Base-by-base conservation (phyloP, 1,140 invertebrate genomes). In the Ditylenchus dipsaci region DNA sequence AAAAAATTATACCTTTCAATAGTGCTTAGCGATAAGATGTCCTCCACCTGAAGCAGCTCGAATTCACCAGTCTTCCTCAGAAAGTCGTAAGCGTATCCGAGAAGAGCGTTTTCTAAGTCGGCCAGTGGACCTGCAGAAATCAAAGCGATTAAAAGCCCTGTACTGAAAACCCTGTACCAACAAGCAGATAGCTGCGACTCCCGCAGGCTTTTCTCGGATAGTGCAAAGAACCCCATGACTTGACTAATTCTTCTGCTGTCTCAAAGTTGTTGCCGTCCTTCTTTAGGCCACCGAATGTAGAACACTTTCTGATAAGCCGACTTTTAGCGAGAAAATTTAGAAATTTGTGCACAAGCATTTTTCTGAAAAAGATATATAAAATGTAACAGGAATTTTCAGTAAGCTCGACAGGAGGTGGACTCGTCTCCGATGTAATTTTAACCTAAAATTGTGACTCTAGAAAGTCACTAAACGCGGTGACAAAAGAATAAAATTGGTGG, bases 101-200 rank as follows among this genome's bases (percentile, higher is more conserved):
- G 47, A 17, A 82, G 47, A 1, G 73, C 77, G 29, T 57, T 63
- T 61, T 82, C 79, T 17, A 82, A 26, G 58, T 73, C 67, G 1
- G 79, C 65, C n/a, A 81, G 42, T n/a, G 73, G 9, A 11, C 78
- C 78, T 80, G 26, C 62, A 82, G 80, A 56, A 63, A 5, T 53
- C 47, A 68, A 61, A 21, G n/a, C 49, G 15, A 53, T 53, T 1
- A 53, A 43, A 21, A 29, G 58, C n/a, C 3, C 56, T n/a, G n/a
- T 45, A 23, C 30, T 9, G 29, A 62, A 59, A 57, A 13, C 30
- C 9, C 11, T 13, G 11, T 23, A 81, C 77, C 79, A 47, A 74
- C 21, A 19, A 81, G 76, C 23, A 77, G 59, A 65, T 81, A 81
- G 47, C 71, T 78, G 27, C 79, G 57, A 29, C 74, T 61, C 7